A percentile compares a stretch with the other conserved stretches of the same genome.
Evolutionary conservation across 2,797 vertebrate genomes (phyloP).

Genomic region (Silurus aristotelis): DNA sequence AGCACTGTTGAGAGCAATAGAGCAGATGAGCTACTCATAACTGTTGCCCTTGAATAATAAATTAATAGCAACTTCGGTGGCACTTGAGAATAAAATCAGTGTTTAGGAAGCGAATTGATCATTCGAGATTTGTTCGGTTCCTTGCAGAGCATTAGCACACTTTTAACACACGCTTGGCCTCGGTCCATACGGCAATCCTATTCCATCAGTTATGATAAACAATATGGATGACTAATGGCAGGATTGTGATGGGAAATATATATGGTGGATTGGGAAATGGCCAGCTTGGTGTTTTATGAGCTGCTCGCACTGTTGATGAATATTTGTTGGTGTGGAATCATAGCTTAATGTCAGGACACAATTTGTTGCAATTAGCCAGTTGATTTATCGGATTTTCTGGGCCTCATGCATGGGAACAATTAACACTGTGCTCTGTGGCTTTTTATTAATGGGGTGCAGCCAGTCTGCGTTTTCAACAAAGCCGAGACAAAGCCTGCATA

Average conservation of each 20-base stretch:
- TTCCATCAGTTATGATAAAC: conserved; percentile 68
- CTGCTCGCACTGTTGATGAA: conserved; percentile 78
- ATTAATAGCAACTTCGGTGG: conserved; percentile 20
- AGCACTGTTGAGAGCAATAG: conserved; percentile 5
- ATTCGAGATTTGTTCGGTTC: conserved; percentile 32
- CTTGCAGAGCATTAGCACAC: conserved; percentile 38
- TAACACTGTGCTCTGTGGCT: conserved; percentile 73
- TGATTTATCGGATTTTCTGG: conserved; percentile 77
- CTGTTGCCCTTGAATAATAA: conserved; percentile 28
- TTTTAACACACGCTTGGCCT: conserved; percentile 41
- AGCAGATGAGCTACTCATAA: conserved; percentile 27
- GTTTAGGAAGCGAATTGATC: conserved; percentile 32
- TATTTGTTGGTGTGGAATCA: conserved; percentile 79
- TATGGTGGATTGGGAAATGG: conserved; percentile 70
- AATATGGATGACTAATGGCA: conserved; percentile 75
- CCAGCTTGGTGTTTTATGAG: conserved; percentile 72
- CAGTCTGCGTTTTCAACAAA: conserved; percentile 67
- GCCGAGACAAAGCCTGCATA: conserved; percentile 58
- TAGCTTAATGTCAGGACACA: conserved; percentile 82
- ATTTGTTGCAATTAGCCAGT: conserved; percentile 80
- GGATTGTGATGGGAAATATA: conserved; percentile 68
- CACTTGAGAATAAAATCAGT: conserved; percentile 11
- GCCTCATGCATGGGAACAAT: conserved; percentile 77
- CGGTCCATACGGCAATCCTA: conserved; percentile 51
- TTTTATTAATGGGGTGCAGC: conserved; percentile 77